Base-by-base conservation (phyloP, 2,113 vertebrate species). In the Pluvianellus socialis region DNA sequence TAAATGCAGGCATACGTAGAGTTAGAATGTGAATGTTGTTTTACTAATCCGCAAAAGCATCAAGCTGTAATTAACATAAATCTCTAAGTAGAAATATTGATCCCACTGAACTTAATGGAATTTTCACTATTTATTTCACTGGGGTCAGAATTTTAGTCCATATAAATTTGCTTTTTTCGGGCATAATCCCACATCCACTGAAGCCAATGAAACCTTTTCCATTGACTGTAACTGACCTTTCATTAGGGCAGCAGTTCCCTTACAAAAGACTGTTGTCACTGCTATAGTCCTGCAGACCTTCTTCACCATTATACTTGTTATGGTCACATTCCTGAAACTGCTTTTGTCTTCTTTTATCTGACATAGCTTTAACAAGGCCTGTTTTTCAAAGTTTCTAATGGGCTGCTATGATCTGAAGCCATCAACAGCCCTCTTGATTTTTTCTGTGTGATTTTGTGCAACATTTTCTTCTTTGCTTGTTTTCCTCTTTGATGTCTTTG, bases 261-360 rank as follows among this genome's bases (percentile, higher is more conserved):
- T 80, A 92, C 55, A 93, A 88, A 90, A 93, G 50, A 73, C 56
- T 87, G 63, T 71, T 89, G 86, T 77, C 56, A 68, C 28, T 72
- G 61, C 42, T 82, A 50, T 12, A 79, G 66, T 86, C 55, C 75
- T 75, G 72, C 19, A 89, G 73, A 95, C 30, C 65, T 92, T 94
- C 71, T 96, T 89, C 86, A 81, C 82, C 52, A 61, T 91, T 88
- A 77, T 75, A 81, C 35, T 89, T 92, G 72, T 74, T 92, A 92
- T 14, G 40, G 83, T 49, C 38, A 55, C 88, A 91, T 94, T 92
- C 72, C 70, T 89, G 88, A 95, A 92, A 92, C 58, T 68, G 56
- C 62, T 87, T 92, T 96, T 94, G 72, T 83, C 88, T 92, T 93
- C 86, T 94, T 96, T 94, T 82, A 72, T 87, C 68, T 89, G 42